These are phyloP conservation scores for Noctilio leporinus DNA, from an alignment of 2,113 vertebrate genomes.

Conservation along the genomic window DNA sequence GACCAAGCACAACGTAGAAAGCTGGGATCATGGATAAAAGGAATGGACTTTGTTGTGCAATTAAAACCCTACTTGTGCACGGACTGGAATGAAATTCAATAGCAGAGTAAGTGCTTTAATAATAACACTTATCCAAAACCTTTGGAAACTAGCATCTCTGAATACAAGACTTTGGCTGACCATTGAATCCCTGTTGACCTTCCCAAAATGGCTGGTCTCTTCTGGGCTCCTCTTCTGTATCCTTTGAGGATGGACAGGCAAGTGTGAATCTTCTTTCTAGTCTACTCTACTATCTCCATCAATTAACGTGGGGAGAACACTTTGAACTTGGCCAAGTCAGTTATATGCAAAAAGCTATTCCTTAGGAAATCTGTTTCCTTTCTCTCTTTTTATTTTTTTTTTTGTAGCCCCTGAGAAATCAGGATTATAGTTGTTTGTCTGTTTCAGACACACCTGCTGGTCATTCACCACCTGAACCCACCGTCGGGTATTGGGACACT, in stretches of 20 bases:
- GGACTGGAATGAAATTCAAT: constrained; percentile 57
- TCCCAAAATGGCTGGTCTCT: not conserved
- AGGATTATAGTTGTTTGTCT: constrained; percentile 43
- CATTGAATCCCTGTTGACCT: not conserved
- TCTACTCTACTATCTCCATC: not conserved
- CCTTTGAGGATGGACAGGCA: not conserved
- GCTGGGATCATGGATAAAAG: not conserved
- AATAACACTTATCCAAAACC: not conserved
- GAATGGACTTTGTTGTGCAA: constrained; percentile 53
- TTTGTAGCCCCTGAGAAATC: not conserved
- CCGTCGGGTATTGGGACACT: not conserved
- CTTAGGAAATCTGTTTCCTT: not conserved
- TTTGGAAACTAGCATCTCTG: not conserved
- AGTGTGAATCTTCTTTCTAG: not conserved
- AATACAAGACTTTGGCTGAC: too few species aligned
- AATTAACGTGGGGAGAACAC: not conserved
- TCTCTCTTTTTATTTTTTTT: not conserved
- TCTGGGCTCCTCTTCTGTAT: not conserved
- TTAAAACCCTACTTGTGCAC: constrained; percentile 38
- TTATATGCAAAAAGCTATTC: not conserved
- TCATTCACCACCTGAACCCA: constrained; percentile 43
- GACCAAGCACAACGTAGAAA: constrained; percentile 36
- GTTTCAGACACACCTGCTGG: constrained; percentile 30
- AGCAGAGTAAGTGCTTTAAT: constrained; percentile 38
- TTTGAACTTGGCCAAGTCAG: not conserved